Conservation (phyloP, 1,140 invertebrate species). For the Plectus sambesii region DNA sequence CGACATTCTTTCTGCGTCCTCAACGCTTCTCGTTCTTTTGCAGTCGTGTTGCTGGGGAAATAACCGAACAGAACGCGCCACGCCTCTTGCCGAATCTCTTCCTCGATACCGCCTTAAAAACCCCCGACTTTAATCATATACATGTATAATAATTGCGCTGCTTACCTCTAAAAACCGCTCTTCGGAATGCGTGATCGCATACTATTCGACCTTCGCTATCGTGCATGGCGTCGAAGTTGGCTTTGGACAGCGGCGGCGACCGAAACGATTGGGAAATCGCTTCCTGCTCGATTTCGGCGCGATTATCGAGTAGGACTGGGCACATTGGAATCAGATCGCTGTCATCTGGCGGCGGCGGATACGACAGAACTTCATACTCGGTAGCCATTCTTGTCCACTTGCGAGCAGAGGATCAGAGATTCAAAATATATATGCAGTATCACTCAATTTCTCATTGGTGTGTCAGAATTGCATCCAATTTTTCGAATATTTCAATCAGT, state of each 20-base stretch:
- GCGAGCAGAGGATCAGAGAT: too few species aligned
- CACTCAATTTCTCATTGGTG: too few species aligned
- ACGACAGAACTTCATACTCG: too few species aligned
- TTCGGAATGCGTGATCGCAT: conserved; percentile 41
- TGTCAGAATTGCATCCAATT: too few species aligned
- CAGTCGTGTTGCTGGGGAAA: conserved; percentile 43
- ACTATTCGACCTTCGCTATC: conserved; percentile 46
- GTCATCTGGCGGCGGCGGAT: too few species aligned
- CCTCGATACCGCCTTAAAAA: conserved; percentile 42
- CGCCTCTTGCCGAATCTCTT: conserved; percentile 39
- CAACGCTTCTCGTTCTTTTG: conserved; percentile 10
- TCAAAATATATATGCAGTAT: too few species aligned
- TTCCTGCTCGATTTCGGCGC: too few species aligned
- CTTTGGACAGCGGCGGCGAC: conserved; percentile 22
- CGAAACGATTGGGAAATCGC: too few species aligned
- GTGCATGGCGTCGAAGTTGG: conserved; percentile 34
- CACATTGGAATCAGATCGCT: too few species aligned
- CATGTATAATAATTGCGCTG: conserved; percentile 1
- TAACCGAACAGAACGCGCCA: conserved; percentile 46
- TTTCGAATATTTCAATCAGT: too few species aligned
- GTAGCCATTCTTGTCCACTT: too few species aligned
- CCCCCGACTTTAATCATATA: neutral
- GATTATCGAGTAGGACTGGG: too few species aligned
- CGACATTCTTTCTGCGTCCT: neutral
- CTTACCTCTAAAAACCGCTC: conserved; percentile 44